A percentile compares a stretch with the other conserved stretches of the same genome.
These are phyloP conservation scores for Sylvicapra grimmia DNA, from an alignment of 2,113 vertebrate genomes.

Conservation along the genomic window DNA sequence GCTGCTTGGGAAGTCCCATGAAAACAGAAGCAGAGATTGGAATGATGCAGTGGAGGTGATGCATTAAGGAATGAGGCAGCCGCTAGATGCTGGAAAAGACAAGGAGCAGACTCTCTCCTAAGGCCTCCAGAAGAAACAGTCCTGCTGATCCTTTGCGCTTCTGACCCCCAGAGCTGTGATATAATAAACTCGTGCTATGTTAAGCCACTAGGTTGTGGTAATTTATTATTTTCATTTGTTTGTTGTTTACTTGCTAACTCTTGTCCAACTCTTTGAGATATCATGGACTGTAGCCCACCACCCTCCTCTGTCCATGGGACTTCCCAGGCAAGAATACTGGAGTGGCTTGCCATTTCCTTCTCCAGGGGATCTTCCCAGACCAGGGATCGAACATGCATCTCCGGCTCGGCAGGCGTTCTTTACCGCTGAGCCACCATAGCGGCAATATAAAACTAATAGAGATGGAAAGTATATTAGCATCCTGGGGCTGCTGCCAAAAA, in stretches of 20 bases:
- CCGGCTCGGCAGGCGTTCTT: background rate
- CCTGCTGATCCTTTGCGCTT: background rate
- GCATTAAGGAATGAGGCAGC: too few species aligned
- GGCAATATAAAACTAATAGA: background rate
- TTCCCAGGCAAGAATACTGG: background rate
- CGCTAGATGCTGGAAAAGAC: background rate
- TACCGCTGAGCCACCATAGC: background rate
- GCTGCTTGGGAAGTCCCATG: background rate
- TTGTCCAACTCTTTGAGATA: background rate
- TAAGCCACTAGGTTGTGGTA: background rate
- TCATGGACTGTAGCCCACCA: background rate
- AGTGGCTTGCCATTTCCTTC: background rate
- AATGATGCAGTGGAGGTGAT: accelerated
- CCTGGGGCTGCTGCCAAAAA: background rate
- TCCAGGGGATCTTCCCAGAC: background rate
- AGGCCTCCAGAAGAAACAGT: background rate
- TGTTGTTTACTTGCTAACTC: background rate
- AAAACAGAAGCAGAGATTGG: background rate
- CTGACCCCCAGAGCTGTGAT: background rate
- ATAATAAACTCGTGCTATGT: background rate
- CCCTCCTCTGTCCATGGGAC: background rate
- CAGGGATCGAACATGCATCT: background rate
- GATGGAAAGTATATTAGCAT: background rate
- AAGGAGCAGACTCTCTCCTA: background rate
- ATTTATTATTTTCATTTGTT: background rate